phyloP scores from a whole-genome alignment of 2,113 vertebrate species.

The Lampris incognitus region DNA sequence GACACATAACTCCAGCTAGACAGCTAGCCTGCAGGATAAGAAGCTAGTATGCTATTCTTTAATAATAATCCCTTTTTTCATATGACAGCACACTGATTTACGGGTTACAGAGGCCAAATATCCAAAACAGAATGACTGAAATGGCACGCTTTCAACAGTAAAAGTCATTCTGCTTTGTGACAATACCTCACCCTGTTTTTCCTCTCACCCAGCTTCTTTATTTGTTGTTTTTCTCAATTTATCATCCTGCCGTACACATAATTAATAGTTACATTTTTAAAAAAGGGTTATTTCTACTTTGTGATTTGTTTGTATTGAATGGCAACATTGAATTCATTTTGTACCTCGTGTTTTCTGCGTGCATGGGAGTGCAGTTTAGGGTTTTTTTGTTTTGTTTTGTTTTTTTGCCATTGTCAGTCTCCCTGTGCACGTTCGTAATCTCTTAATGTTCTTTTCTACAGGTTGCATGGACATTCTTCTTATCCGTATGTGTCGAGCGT shows the following conservation, averaged over 20 bases:
- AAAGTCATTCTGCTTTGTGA: slow-evolving; percentile 17
- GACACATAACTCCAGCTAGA: slow-evolving; percentile 1
- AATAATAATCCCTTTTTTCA: slow-evolving; percentile 29
- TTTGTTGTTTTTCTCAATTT: background rate
- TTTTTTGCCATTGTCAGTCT: background rate
- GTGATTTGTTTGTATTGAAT: no score
- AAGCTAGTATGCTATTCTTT: background rate
- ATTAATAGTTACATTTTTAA: no score
- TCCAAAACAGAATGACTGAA: slow-evolving; percentile 36
- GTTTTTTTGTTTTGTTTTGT: background rate
- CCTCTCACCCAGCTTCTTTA: slow-evolving; percentile 4
- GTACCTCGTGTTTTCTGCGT: no score
- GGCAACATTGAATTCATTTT: no score
- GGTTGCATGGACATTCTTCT: slow-evolving; percentile 92
- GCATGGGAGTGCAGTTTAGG: no score
- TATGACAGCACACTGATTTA: slow-evolving; percentile 8
- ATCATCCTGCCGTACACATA: background rate
- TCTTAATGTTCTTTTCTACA: slow-evolving; percentile 64
- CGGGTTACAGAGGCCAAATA: slow-evolving; percentile 1
- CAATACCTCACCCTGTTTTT: slow-evolving; percentile 41
- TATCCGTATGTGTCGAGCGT: slow-evolving; percentile 89
- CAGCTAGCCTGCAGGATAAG: background rate
- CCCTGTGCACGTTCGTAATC: slow-evolving; percentile 3
- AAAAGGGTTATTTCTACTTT: no score
- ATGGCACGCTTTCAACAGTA: background rate